A percentile compares a stretch with the other conserved stretches of the same genome.
These are phyloP conservation scores for Cyphomyrmex costatus DNA, from an alignment of 1,140 invertebrate genomes.

Conservation along the genomic window DNA sequence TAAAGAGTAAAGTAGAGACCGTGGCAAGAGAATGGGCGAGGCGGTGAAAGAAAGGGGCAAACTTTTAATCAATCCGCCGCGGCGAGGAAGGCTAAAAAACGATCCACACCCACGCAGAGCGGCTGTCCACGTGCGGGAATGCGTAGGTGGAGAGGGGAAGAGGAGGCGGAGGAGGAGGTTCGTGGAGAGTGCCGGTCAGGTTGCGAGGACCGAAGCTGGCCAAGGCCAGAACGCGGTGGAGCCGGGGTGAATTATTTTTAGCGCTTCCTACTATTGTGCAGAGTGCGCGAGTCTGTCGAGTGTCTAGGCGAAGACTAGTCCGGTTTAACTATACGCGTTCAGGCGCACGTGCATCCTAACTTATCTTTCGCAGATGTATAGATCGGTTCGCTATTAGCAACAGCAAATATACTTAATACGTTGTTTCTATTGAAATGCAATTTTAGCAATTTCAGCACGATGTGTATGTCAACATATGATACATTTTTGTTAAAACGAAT, in stretches of 20 bases:
- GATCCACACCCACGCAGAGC: slow-evolving; percentile 30
- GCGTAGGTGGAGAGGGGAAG: slow-evolving; percentile 3
- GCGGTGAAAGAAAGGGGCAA: slow-evolving; percentile 18
- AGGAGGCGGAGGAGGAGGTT: slow-evolving; percentile 12
- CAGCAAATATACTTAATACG: not conserved
- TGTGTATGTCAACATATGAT: not conserved
- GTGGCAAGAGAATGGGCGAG: not conserved
- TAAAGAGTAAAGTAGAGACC: slow-evolving; percentile 28
- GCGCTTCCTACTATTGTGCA: slow-evolving; percentile 81
- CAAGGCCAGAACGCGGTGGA: slow-evolving; percentile 77
- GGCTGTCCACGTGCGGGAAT: slow-evolving; percentile 43
- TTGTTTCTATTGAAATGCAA: not conserved
- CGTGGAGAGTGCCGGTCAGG: slow-evolving; percentile 65
- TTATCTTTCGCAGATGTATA: slow-evolving; percentile 14
- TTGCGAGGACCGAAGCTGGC: slow-evolving; percentile 77
- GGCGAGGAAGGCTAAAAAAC: slow-evolving; percentile 43
- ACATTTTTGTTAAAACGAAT: not conserved
- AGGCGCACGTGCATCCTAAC: slow-evolving; percentile 8
- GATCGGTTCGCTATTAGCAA: slow-evolving; percentile 19
- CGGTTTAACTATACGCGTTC: slow-evolving; percentile 64
- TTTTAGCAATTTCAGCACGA: not conserved
- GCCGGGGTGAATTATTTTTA: slow-evolving; percentile 78
- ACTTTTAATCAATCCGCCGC: slow-evolving; percentile 56
- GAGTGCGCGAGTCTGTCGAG: slow-evolving; percentile 78
- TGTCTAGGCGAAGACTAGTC: slow-evolving; percentile 72